phyloP scores from a whole-genome alignment of 2,888 invertebrate genomes.

The Resseliella maxima region DNA sequence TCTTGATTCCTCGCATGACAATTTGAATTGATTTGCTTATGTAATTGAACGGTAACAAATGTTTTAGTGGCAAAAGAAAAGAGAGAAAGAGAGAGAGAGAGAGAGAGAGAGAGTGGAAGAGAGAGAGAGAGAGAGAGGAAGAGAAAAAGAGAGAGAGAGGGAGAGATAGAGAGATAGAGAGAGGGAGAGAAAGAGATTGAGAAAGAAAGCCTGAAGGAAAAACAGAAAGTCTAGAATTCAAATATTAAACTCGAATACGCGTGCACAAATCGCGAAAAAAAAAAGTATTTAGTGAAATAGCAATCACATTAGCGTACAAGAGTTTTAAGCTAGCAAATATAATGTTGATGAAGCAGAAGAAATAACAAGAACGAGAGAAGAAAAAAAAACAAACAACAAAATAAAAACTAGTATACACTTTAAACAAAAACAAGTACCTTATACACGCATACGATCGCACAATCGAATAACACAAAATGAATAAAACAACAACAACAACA shows the following conservation, averaged over 20 bases:
- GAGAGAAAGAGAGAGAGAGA: background rate
- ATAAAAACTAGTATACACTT: background rate
- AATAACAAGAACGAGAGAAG: no score
- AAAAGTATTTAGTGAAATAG: background rate
- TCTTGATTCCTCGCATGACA: background rate
- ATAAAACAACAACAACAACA: background rate
- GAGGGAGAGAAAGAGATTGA: no score
- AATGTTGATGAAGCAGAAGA: background rate
- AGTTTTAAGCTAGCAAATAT: background rate
- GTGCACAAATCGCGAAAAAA: background rate
- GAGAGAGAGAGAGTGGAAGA: background rate
- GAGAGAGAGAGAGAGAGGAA: background rate
- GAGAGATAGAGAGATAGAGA: background rate
- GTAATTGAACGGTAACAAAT: background rate
- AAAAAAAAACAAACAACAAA: background rate
- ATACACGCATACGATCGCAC: background rate
- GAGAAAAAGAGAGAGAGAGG: background rate
- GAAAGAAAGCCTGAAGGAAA: no score
- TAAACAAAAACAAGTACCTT: constrained; percentile 27
- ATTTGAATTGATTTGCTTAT: constrained; percentile 11
- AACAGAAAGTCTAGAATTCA: background rate
- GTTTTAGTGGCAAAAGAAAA: background rate
- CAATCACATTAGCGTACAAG: background rate
- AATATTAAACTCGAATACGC: background rate
- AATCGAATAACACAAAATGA: background rate